These are phyloP conservation scores for Gorsachius magnificus DNA, from an alignment of 2,797 vertebrate genomes.

Conservation along the genomic window DNA sequence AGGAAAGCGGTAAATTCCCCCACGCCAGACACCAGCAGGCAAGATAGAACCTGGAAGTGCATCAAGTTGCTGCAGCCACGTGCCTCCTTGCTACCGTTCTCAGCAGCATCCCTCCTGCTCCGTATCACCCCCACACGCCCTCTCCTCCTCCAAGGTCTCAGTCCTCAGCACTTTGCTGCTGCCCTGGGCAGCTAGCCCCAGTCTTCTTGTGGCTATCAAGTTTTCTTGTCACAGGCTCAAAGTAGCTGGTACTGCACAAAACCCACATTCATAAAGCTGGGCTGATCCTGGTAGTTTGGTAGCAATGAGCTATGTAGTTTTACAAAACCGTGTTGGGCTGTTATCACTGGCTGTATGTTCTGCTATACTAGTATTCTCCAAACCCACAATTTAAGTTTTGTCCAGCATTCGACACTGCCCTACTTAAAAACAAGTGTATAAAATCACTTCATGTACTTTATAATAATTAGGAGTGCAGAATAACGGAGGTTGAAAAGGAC, in stretches of 20 bases:
- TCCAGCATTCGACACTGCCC: neutral
- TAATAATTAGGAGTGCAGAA: neutral
- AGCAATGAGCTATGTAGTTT: accelerated
- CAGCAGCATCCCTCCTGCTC: neutral
- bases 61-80: neutral
- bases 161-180: neutral
- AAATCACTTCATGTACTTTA: neutral
- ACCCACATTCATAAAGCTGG: neutral
- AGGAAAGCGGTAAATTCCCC: neutral
- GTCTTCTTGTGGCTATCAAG: neutral
- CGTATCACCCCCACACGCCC: neutral
- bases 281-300: neutral
- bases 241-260: neutral
- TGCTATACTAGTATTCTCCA: neutral
- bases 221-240: neutral
- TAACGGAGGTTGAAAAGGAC: neutral
- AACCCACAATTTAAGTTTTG: neutral
- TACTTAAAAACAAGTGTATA: neutral
- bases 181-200: neutral
- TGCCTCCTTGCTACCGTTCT: neutral
- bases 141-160: neutral
- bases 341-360: neutral
- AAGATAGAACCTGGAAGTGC: neutral
- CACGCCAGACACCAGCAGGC: neutral
- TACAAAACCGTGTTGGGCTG: neutral